phyloP scores from a whole-genome alignment of 2,888 invertebrate genomes.

The Proisotoma minuta region DNA sequence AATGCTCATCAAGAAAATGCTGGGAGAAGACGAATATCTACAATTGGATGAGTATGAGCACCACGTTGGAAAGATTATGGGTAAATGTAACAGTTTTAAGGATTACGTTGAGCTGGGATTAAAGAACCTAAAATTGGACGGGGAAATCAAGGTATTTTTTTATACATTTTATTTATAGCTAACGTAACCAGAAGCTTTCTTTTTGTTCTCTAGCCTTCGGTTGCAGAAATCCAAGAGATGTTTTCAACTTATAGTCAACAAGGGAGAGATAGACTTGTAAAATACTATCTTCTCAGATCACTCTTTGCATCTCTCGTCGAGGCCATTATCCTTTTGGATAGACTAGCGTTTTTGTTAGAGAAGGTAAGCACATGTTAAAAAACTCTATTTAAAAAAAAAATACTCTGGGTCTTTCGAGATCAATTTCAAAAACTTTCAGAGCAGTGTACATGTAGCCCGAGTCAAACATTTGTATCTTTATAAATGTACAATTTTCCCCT shows the following conservation, averaged over 20 bases:
- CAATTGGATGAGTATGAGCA: conserved; percentile 51
- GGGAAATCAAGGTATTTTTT: background rate
- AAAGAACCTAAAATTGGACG: conserved; percentile 55
- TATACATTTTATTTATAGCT: conserved; percentile 3
- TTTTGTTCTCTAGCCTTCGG: conserved; percentile 48
- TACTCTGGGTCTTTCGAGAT: too few relatives aligned
- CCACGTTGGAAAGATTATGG: conserved; percentile 62
- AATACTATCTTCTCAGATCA: conserved; percentile 73
- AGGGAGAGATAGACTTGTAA: conserved; percentile 60
- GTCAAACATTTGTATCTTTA: too few relatives aligned
- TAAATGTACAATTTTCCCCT: too few relatives aligned
- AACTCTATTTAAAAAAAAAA: too few relatives aligned
- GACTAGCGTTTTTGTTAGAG: conserved; percentile 70
- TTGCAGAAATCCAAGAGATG: conserved; percentile 52
- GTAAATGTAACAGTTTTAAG: conserved; percentile 61
- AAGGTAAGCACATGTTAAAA: conserved; percentile 51
- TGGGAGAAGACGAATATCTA: conserved; percentile 47
- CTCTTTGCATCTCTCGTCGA: conserved; percentile 76
- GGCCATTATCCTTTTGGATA: conserved; percentile 73
- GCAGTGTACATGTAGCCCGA: too few relatives aligned
- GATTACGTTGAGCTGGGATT: conserved; percentile 68
- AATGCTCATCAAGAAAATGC: conserved; percentile 54
- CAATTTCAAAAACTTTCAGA: too few relatives aligned
- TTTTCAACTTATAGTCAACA: conserved; percentile 50
- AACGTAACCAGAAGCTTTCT: too few relatives aligned